A percentile compares a stretch with the other conserved stretches of the same genome.
Conservation (phyloP, 2,797 vertebrate genomes). For the Malacoctenus gilli region DNA sequence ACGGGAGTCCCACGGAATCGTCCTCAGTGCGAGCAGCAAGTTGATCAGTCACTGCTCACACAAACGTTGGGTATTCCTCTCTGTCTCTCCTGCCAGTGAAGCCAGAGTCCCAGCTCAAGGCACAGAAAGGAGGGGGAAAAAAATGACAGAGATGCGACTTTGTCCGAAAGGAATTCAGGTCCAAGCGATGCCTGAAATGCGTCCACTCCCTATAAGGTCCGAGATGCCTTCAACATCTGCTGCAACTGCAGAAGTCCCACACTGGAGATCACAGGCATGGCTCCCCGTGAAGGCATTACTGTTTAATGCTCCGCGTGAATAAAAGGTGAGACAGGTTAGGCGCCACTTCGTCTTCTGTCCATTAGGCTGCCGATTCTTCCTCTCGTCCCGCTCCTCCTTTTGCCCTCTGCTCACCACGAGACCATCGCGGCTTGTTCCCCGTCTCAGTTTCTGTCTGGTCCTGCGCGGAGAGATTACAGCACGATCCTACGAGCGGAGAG, state of each 20-base stretch:
- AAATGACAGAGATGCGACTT: conserved; percentile 34
- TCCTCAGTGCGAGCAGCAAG: conserved; percentile 15
- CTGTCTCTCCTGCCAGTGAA: conserved; percentile 1
- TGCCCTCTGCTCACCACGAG: conserved; percentile 23
- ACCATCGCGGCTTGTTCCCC: conserved; percentile 40
- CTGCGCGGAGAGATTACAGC: conserved; percentile 57
- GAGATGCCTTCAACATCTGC: conserved; percentile 70
- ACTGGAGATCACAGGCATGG: conserved; percentile 43
- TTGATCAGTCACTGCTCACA: too few species aligned
- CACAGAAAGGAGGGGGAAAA: conserved; percentile 36
- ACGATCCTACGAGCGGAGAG: conserved; percentile 32
- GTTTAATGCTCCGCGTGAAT: conserved; percentile 24
- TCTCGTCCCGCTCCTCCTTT: conserved; percentile 30
- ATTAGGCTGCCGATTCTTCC: too few species aligned
- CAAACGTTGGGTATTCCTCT: conserved; percentile 18
- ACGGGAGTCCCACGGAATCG: conserved; percentile 38
- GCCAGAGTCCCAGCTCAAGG: conserved; percentile 36
- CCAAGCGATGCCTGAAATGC: conserved; percentile 48
- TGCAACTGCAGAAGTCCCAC: conserved; percentile 50
- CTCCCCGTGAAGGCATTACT: conserved; percentile 41
- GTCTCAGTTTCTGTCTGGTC: conserved; percentile 55
- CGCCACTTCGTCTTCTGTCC: conserved; percentile 28
- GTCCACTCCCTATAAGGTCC: conserved; percentile 54
- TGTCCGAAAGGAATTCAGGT: conserved; percentile 59
- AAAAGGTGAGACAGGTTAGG: conserved; percentile 22